Percentiles rank a stretch among this genome's conserved stretches.
Conservation (phyloP, 2,888 invertebrate species). For the Drosophila tanythrix region DNA sequence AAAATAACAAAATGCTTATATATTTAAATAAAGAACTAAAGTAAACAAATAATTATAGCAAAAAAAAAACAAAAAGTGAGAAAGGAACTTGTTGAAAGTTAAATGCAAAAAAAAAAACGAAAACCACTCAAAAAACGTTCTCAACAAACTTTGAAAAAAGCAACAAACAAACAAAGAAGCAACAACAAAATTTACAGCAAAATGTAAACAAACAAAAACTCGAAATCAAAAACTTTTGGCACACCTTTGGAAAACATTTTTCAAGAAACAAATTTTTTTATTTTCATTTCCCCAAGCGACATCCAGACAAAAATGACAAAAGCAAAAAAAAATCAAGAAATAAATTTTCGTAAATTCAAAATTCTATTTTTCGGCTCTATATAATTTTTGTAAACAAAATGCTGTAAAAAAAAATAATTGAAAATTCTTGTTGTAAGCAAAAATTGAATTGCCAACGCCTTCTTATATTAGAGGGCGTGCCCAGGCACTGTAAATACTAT, state of each 20-base stretch:
- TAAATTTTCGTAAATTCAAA: constrained; percentile 83
- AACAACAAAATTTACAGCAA: constrained; percentile 57
- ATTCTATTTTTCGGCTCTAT: constrained; percentile 81
- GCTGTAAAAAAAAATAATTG: constrained; percentile 59
- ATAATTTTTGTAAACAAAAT: constrained; percentile 58
- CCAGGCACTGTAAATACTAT: constrained; percentile 50
- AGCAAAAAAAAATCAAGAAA: too few species aligned
- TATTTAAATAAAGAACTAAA: constrained; percentile 68
- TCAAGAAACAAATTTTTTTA: constrained; percentile 47
- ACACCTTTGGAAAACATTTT: constrained; percentile 84
- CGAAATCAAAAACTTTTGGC: constrained; percentile 76
- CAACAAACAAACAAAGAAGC: constrained; percentile 42
- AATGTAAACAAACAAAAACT: constrained; percentile 56
- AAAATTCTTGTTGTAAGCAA: constrained; percentile 65
- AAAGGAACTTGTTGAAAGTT: constrained; percentile 54
- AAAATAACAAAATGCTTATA: constrained; percentile 58
- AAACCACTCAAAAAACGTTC: constrained; percentile 85
- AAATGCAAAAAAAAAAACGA: constrained; percentile 27
- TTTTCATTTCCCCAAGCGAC: constrained; percentile 2
- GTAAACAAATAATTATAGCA: constrained; percentile 52
- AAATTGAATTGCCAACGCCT: constrained; percentile 21
- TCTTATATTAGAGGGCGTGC: constrained; percentile 9
- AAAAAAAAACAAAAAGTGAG: constrained; percentile 34
- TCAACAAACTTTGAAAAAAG: constrained; percentile 70
- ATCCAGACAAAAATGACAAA: constrained; percentile 28